Evolutionary conservation across 2,797 vertebrate species (phyloP).

Genomic region (Ara ararauna): DNA sequence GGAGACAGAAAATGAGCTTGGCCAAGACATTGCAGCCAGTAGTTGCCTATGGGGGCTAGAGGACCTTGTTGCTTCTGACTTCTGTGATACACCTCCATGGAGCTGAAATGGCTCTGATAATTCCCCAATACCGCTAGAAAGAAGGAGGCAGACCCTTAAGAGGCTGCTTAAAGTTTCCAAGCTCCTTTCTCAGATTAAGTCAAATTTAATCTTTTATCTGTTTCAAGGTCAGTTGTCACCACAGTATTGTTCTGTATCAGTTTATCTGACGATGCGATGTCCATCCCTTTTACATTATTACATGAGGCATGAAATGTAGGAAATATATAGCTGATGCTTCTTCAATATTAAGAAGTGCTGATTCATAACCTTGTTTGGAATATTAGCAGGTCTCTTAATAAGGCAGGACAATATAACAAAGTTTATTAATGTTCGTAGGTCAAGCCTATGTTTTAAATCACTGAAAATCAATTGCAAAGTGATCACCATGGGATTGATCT

Average conservation of each 20-base stretch:
- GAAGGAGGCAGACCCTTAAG: neutral
- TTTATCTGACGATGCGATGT: neutral
- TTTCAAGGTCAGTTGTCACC: neutral
- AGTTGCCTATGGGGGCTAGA: neutral
- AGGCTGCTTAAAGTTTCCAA: neutral
- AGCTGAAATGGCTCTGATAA: neutral
- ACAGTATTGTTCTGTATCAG: neutral
- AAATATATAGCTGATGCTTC: constrained; percentile 11
- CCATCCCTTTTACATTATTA: neutral
- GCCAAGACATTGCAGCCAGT: neutral
- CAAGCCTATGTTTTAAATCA: constrained; percentile 42
- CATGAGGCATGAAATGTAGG: constrained; percentile 4
- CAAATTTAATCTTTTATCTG: neutral
- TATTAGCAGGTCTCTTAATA: constrained; percentile 21
- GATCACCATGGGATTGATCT: neutral
- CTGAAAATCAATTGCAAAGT: constrained; percentile 32
- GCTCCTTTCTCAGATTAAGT: neutral
- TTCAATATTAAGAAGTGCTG: constrained; percentile 36
- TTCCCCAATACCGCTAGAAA: neutral
- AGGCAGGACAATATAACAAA: neutral
- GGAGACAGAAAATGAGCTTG: neutral
- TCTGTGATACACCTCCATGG: neutral
- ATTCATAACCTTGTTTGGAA: constrained; percentile 57
- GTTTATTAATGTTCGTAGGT: constrained; percentile 41
- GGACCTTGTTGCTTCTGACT: neutral